Base-by-base conservation (phyloP, 1,140 invertebrate genomes). In the Bombus waltoni region DNA sequence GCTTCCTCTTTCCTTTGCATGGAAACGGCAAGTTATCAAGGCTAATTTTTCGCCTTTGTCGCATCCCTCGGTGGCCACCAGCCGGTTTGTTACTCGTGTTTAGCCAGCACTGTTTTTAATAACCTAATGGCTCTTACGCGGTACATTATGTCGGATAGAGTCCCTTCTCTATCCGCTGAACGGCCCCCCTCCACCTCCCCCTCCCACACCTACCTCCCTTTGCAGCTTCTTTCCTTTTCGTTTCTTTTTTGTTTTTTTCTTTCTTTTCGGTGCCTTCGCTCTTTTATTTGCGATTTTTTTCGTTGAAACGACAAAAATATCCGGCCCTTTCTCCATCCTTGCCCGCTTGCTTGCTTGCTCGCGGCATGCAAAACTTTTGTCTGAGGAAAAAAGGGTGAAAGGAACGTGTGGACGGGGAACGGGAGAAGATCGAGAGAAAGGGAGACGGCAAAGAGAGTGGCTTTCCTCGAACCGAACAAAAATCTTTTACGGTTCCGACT, bases 71-170 rank as follows among this genome's bases (percentile, higher is more conserved):
- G 78, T 90, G 85, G 89, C 86, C 85, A 90, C 66, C 91, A 81
- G 74, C 80, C 82, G 71, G 87, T 85, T 89, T 85, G 88, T 92
- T 94, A 91, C 88, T 89, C 91, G 90, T 88, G 89, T 91, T 90
- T 91, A 91, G 87, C 86, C 88, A 88, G 88, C 87, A 88, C 91
- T 93, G 91, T 94, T 95, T 94, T 95, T 95, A 95, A 95, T 95
- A 94, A 95, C 93, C 93, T 94, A 95, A 94, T 95, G 94, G 94
- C 93, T 95, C 93, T 94, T 93, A 93, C 91, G 89, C 91, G 91
- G 90, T 88, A 92, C 91, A 92, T 92, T 92, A 94, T 91, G 90
- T 89, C 85, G 86, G 77, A 15, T 68, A 53, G 78, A 81, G 74
- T 90, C 88, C 84, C 84, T 77, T 85, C 86, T 83, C 87, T 76